Base-by-base conservation (phyloP, 1,140 invertebrate species). In the Bombus terrestris region DNA sequence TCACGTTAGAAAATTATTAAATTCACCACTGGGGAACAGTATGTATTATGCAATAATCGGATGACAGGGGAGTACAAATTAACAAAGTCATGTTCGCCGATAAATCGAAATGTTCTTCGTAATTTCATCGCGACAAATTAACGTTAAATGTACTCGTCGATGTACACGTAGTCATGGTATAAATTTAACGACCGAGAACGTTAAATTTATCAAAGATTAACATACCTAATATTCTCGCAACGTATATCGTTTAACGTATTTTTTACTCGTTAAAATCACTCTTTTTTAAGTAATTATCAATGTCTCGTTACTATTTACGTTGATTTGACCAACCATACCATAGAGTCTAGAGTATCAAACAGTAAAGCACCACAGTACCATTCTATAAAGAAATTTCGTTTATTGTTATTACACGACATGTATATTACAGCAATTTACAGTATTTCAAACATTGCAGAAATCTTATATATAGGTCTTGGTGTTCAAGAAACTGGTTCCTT, bases 61-160 rank as follows among this genome's bases (percentile, higher is more conserved):
- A 35, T 6, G 12, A 77, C 28, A 39, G 41, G 12, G 3, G 25
- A 69, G 1, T 25, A 37, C 5, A 41, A 25, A 81, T 59, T 39
- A 59, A 43, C 41, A 43, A 15, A 73, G 41, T 41, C 41, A 18
- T 18, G 59, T 25, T 9, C 22, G 5, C 10, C 59, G 59, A 66
- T 64, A 66, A 78, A 78, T 66, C 39, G n/a, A 25, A 62, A 78
- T 66, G n/a, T 62, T 37, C 37, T 35, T 39, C 9, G 57, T 41
- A 64, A 78, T 78, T 78, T 39, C 32, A 76, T 76, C 35, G 74
- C 53, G 32, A 59, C 25, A 76, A 76, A 76, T 76, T 76, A 59
- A 76, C 47, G 47, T 75, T 35, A n/a, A 75, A 75, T 15, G 32
- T 53, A 53, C 3, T 10, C 18, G n/a, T 18, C 69, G 69, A 25